Conservation (phyloP, 2,113 vertebrate genomes). For the Scytalopus superciliaris region DNA sequence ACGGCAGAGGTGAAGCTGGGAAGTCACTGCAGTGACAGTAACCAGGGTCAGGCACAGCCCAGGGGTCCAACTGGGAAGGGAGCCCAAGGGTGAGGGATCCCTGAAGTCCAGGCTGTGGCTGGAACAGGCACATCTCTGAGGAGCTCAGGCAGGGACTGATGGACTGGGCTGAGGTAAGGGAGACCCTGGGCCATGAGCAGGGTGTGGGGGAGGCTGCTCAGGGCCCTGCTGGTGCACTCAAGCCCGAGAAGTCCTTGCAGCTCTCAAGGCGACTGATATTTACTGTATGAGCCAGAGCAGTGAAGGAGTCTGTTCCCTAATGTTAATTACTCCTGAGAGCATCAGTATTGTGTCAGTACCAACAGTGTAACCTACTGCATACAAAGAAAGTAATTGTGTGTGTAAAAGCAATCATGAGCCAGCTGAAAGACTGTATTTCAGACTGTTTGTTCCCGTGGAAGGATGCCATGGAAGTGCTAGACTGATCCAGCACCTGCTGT, state of each 20-base stretch:
- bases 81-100: background rate
- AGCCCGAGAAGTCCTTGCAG: background rate
- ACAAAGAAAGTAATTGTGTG: background rate
- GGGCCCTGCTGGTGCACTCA: background rate
- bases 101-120: background rate
- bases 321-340: background rate
- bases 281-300: background rate
- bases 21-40: background rate
- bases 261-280: background rate
- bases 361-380: background rate
- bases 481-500: background rate
- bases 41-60: fast-evolving
- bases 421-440: background rate
- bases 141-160: background rate
- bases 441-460: background rate
- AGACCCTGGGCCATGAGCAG: fast-evolving
- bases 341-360: background rate
- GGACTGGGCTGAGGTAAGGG: background rate
- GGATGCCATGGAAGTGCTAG: background rate
- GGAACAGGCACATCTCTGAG: background rate
- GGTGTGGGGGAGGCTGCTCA: background rate
- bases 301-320: background rate
- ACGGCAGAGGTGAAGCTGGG: background rate
- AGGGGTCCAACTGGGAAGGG: fast-evolving
- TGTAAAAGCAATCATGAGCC: background rate